Evolutionary conservation across 2,113 vertebrate genomes (phyloP).

Genomic region (Apodemus speciosus): DNA sequence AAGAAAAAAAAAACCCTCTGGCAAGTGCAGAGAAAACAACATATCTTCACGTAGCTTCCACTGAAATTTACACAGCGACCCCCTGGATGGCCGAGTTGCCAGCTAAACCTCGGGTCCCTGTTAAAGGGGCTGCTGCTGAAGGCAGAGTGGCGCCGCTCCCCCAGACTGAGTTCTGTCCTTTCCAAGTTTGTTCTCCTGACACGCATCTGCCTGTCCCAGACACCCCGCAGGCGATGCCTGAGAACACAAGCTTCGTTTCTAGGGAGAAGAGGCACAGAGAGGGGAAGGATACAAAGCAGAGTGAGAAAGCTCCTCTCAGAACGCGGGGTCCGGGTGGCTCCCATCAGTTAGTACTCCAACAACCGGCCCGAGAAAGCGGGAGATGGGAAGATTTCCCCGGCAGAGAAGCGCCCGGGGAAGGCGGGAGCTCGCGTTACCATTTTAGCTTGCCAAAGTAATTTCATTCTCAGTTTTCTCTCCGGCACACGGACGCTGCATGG

Average conservation of each 20-base stretch:
- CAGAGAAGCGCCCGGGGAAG: slow-evolving; percentile 44
- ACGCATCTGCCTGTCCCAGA: slow-evolving; percentile 8
- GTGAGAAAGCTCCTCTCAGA: not conserved
- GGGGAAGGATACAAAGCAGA: not conserved
- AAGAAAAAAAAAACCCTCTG: not conserved
- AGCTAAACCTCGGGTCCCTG: not conserved
- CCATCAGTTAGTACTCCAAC: slow-evolving; percentile 22
- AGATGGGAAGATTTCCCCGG: slow-evolving; percentile 38
- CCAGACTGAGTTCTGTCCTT: not conserved
- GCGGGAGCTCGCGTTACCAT: slow-evolving; percentile 88
- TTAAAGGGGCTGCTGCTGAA: not conserved
- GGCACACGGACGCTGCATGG: slow-evolving; percentile 86
- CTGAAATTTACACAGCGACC: not conserved
- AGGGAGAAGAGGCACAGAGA: slow-evolving; percentile 15
- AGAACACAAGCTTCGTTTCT: not conserved
- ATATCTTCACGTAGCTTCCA: not conserved
- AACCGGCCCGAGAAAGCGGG: slow-evolving; percentile 58
- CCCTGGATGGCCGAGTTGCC: slow-evolving; percentile 8
- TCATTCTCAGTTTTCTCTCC: slow-evolving; percentile 92
- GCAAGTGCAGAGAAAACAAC: slow-evolving; percentile 59
- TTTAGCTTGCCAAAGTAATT: slow-evolving; percentile 96
- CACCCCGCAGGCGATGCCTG: not conserved
- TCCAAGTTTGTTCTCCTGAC: slow-evolving; percentile 25
- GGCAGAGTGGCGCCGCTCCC: not conserved
- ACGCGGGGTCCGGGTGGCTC: not conserved